Base-by-base conservation (phyloP, 1,140 invertebrate genomes). In the Penaeus japonicus region DNA sequence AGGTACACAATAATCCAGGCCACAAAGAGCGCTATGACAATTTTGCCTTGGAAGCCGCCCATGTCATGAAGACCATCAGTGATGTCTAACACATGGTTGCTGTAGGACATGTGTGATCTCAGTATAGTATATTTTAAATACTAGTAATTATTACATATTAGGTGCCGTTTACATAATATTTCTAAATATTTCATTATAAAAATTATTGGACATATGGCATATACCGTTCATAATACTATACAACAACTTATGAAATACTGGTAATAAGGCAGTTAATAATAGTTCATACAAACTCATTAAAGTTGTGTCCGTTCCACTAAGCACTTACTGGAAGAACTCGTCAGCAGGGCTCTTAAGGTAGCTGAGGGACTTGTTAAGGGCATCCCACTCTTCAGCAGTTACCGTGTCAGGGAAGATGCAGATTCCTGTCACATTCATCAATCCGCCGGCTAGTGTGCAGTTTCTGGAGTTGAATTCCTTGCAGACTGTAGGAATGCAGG, bases 1-100 rank as follows among this genome's bases (percentile, higher is more conserved):
- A 99, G 98, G 92, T 98, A 99, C 92, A 98, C 98, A 91, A 99
- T 98, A 85, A 98, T 92, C 93, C 99, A 99, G 90, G 98, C 97
- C 17, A 96, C 95, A 7, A 98, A 93, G 54, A 98, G 93, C 92
- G 97, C 98, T 24, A 97, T 92, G 0, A 96, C 96, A 93, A 98
- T 96, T 91, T 98, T 96, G 96, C 96, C 97, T 93, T 97, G 97
- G 77, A 98, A 95, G 4, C 94, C 92, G 0, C 97, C 97, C 82
- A 98, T 93, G 92, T 98, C 96, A 91, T 98, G 96, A 10, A 99
- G 94, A 5, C 97, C 97, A 86, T 93, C 89, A 15, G 92, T 99
- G 96, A 30, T 99, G 93, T 98, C 97, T 85, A 99, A 93, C 91
- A 99, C 97, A 32, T 96, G 96, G 22, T 98, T 97, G 91, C 98